Base-by-base conservation (phyloP, 2,113 vertebrate genomes). In the Fulica atra region DNA sequence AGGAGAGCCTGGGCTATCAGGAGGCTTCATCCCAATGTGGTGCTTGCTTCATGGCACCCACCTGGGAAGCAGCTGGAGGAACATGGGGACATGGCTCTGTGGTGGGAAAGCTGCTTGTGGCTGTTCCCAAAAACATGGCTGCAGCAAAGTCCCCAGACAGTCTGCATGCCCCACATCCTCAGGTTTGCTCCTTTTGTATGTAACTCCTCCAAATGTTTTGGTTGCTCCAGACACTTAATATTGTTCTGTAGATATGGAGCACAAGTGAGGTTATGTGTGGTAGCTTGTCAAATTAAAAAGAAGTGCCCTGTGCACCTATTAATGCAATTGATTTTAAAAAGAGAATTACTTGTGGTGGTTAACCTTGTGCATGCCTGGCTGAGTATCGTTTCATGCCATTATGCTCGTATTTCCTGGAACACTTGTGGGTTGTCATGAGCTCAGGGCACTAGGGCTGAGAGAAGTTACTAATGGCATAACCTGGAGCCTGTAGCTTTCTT, bases 1-100 rank as follows among this genome's bases (percentile, higher is more conserved):
- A 14, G 21, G 57, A 7, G 25, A 28, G 80, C 26, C 11, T 3
- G 3, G 53, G 64, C 40, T 50, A 9, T 20, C 2, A 3, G 59
- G 23, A 50, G 28, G 13, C 12, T 70, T 70, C 50, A 33, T 26
- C 38, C 17, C 1, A 0, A 44, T 3, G 3, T 5, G 4, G 54
- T 0, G 0, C 24, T 46, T 89, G 57, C 5, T 3, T 36, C 54
- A 9, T 7, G 20, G 35, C 40, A 13, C 29, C 1, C 0, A 1
- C 4, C 46, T 66, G 21, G 7, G 81, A 65, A 78, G 19, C 54
- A 42, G 35, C 56, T 53, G 28, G 35, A 44, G 29, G 28, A 70
- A 13, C 35, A 11, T 1, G 2, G 46, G 35, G 36, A 50, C 0
- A 1, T 33, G 8, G 16, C 44, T 46, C 7, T 1, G 0, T 33